A percentile compares a stretch with the other conserved stretches of the same genome.
Evolutionary conservation across 2,888 invertebrate genomes (phyloP).

Genomic region (Ischnura elegans): DNA sequence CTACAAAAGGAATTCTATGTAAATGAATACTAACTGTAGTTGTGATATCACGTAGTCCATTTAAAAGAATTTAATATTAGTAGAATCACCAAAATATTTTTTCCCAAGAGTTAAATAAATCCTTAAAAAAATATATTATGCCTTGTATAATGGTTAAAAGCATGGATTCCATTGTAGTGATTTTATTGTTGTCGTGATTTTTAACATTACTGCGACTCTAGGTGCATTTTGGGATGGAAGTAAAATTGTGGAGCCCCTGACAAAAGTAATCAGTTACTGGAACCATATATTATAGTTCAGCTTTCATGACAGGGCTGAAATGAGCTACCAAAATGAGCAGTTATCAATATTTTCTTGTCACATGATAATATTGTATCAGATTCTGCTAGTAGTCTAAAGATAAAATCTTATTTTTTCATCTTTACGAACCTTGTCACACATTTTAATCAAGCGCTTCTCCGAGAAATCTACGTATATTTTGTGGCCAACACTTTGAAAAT

Average conservation of each 20-base stretch:
- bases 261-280: not conserved
- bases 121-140: not conserved
- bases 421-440: not conserved
- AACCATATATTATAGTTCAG: slow-evolving; percentile 23
- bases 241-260: slow-evolving; percentile 41
- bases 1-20: slow-evolving; percentile 26
- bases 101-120: slow-evolving; percentile 36
- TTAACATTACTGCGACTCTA: slow-evolving; percentile 36
- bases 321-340: slow-evolving; percentile 21
- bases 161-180: slow-evolving; percentile 60
- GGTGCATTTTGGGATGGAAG: not conserved
- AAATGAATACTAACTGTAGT: slow-evolving; percentile 55
- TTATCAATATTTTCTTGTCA: slow-evolving; percentile 3
- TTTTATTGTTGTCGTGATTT: slow-evolving; percentile 48
- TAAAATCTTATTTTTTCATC: slow-evolving; percentile 41
- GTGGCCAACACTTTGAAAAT: not conserved
- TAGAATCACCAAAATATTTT: slow-evolving; percentile 61
- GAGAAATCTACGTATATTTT: slow-evolving; percentile 40
- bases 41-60: slow-evolving; percentile 61
- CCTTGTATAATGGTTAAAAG: slow-evolving; percentile 33
- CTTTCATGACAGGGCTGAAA: slow-evolving; percentile 41
- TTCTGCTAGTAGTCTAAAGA: not conserved
- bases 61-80: slow-evolving; percentile 35
- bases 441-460: not conserved
- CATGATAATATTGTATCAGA: slow-evolving; percentile 25